Conservation (phyloP, 2,888 invertebrate genomes). For the Limulus polyphemus region DNA sequence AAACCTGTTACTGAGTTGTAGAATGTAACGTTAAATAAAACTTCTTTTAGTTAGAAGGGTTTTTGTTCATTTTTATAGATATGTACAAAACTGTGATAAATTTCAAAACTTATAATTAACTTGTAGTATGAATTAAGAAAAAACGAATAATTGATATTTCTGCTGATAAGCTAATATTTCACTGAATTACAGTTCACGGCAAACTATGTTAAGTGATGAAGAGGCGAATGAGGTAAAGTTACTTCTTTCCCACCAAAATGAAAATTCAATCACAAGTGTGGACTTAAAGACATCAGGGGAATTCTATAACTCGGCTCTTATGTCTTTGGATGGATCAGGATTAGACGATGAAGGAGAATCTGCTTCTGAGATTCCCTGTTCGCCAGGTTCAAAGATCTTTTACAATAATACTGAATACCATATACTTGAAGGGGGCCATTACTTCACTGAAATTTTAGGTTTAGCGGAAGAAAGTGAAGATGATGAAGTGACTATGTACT, state of each 20-base stretch:
- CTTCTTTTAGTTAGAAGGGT: too few species aligned
- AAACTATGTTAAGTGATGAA: conserved; percentile 47
- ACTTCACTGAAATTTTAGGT: conserved; percentile 66
- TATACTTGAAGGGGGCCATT: conserved; percentile 83
- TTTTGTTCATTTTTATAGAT: too few species aligned
- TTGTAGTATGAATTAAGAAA: too few species aligned
- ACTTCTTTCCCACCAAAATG: conserved; percentile 42
- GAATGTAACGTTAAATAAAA: too few species aligned
- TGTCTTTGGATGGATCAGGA: conserved; percentile 11
- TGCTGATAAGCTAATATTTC: too few species aligned
- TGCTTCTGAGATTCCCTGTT: conserved; percentile 14
- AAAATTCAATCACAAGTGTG: conserved; percentile 22
- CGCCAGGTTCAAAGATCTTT: conserved; percentile 20
- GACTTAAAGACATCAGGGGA: conserved; percentile 1
- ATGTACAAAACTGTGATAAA: too few species aligned
- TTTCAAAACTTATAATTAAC: too few species aligned
- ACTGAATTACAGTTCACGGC: conserved; percentile 5
- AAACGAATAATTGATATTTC: too few species aligned
- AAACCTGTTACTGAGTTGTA: too few species aligned
- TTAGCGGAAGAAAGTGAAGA: conserved; percentile 58
- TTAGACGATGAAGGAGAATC: conserved; percentile 19
- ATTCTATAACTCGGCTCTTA: conserved; percentile 4
- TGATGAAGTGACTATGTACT: conserved; percentile 36
- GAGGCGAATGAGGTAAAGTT: conserved; percentile 79
- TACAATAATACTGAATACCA: conserved; percentile 26